Evolutionary conservation across 2,797 vertebrate genomes (phyloP), one percentile per base, ranked within the genome.

Genomic region (Xenopus petersii): DNA sequence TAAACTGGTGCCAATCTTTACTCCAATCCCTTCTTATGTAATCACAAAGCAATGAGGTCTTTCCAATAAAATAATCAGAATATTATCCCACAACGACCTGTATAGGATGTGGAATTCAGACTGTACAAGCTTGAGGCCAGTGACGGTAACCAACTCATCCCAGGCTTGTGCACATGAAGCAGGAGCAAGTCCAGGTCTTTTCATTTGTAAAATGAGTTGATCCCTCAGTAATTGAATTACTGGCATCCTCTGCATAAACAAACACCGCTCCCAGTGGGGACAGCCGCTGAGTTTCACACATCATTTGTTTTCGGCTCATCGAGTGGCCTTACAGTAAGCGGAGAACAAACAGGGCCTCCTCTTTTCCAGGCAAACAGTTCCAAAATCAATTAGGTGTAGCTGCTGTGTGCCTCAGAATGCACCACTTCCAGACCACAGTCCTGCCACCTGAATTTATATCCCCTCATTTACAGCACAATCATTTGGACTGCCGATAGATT

Each of bases 151-250:
- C 77, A 81, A 80, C 81, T 76, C 33, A 1, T 49, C 67, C 61
- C 30, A 67, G 81, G 12, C 24, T 33, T 16, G 12, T 46, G 21
- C 21, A 79, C 76, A 74, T 65, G 79, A 83, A 80, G 75, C 75
- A 83, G 84, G 86, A 83, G 84, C 85, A 89, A 87, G 85, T 81
- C 90, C 81, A 78, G 48, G 73, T 77, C 81, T 64, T 86, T 83
- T 88, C 77, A 86, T 87, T 83, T 85, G 87, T 85, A 87, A 91
- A 92, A 82, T 81, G 81, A 49, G 78, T 74, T 73, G 77, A 84
- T 87, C 84, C 80, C 79, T 15, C 8, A 83, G 81, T 87, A 90
- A 88, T 88, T 87, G 83, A 85, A 87, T 83, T 81, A 82, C 80
- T n/a, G 65, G 78, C 71, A 84, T 30, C 73, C 74, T 55, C 81